phyloP scores from a whole-genome alignment of 2,797 vertebrate genomes.

The Acropternis orthonyx region DNA sequence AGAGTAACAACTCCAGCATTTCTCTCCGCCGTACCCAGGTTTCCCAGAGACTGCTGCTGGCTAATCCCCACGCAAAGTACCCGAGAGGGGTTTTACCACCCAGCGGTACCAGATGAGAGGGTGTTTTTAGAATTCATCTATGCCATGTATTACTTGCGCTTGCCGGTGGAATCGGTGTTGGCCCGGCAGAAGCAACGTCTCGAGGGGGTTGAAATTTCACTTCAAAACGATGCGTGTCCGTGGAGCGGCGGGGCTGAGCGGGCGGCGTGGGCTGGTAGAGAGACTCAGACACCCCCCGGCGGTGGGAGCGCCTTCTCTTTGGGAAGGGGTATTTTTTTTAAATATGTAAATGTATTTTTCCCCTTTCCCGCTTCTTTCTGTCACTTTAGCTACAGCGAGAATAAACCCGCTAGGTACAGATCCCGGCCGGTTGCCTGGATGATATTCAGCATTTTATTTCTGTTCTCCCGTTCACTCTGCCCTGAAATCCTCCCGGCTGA shows the following conservation, averaged over 20 bases:
- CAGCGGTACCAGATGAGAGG: neutral
- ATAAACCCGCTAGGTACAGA: neutral
- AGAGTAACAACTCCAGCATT: neutral
- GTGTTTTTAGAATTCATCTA: neutral
- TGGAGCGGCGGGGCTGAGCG: neutral
- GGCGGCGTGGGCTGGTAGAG: neutral
- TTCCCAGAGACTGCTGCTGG: neutral
- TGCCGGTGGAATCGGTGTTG: neutral
- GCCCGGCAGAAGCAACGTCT: neutral
- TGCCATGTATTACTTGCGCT: neutral
- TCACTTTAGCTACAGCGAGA: neutral
- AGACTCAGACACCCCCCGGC: neutral
- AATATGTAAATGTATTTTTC: too few species aligned
- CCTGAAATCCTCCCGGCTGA: neutral
- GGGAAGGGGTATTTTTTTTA: neutral
- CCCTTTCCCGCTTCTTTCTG: neutral
- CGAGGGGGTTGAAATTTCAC: neutral
- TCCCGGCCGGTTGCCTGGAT: neutral
- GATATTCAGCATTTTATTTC: neutral
- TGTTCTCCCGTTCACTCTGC: neutral
- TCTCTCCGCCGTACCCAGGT: neutral
- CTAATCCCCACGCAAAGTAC: neutral
- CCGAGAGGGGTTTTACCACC: neutral
- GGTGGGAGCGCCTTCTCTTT: neutral
- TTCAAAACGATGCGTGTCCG: neutral